phyloP scores from a whole-genome alignment of 2,113 vertebrate species.

The Fulica atra region DNA sequence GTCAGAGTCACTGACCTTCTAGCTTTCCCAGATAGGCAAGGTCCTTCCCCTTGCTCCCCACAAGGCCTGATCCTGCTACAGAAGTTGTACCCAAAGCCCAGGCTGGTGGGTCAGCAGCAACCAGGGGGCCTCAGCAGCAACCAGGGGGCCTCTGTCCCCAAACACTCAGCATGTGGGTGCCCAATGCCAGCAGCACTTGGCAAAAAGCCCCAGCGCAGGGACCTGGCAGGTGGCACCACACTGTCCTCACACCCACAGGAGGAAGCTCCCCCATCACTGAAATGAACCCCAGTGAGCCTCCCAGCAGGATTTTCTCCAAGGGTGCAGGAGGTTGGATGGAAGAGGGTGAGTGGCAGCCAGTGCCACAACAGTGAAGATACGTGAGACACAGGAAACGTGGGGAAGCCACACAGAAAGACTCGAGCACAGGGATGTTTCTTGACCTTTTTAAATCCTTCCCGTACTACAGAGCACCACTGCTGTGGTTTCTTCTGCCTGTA shows the following conservation, averaged over 20 bases:
- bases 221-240: fast-evolving
- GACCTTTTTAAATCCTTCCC: background rate
- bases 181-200: background rate
- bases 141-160: background rate
- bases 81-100: background rate
- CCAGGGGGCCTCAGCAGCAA: background rate
- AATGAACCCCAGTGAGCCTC: background rate
- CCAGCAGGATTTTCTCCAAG: background rate
- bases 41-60: background rate
- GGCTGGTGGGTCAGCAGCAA: fast-evolving
- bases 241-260: background rate
- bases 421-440: background rate
- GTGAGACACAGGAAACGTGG: fast-evolving
- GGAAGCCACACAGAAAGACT: background rate
- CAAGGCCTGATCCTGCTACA: background rate
- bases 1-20: background rate
- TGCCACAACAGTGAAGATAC: background rate
- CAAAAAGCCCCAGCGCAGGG: background rate
- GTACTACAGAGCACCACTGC: background rate
- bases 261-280: background rate
- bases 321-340: background rate
- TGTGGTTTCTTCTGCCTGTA: background rate
- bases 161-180: background rate
- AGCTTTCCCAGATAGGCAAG: background rate
- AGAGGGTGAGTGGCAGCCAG: fast-evolving